Evolutionary conservation across 92 coral and sea anemone genomes (phyloP).

Genomic region (Hydrozoanthus gracilis): DNA sequence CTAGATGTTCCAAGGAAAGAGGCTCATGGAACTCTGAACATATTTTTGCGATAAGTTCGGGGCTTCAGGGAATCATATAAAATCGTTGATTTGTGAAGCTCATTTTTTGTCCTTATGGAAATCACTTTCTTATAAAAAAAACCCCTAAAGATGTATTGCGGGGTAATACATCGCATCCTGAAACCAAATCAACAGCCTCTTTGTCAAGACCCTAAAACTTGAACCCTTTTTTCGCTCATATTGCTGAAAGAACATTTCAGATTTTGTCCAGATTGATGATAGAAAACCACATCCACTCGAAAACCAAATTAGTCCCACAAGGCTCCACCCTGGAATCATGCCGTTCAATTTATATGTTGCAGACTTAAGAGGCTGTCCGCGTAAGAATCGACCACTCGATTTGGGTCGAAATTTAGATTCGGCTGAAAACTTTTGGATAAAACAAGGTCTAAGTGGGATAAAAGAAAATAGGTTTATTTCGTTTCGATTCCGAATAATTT

Average conservation of each 20-base stretch:
- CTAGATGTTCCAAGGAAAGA: no score
- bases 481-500: no score
- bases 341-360: no score
- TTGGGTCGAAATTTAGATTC: no score
- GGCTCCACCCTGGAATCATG: no score
- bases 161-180: constrained; percentile 50
- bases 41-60: constrained; percentile 37
- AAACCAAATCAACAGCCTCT: constrained; percentile 46
- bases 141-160: constrained; percentile 38
- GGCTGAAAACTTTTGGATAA: no score
- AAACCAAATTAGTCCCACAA: no score
- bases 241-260: not conserved
- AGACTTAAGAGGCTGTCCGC: no score
- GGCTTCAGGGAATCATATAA: not conserved
- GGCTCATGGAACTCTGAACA: not conserved
- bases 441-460: no score
- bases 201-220: constrained; percentile 47
- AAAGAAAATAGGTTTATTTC: no score
- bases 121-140: constrained; percentile 37
- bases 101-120: not conserved
- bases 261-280: not conserved
- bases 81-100: not conserved
- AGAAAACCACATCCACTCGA: no score
- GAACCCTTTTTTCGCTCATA: not conserved
- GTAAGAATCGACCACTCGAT: no score